Evolutionary conservation across 2,888 invertebrate species (phyloP), one percentile per base, ranked within the genome.

Genomic region (Phanerotoma sp.): DNA sequence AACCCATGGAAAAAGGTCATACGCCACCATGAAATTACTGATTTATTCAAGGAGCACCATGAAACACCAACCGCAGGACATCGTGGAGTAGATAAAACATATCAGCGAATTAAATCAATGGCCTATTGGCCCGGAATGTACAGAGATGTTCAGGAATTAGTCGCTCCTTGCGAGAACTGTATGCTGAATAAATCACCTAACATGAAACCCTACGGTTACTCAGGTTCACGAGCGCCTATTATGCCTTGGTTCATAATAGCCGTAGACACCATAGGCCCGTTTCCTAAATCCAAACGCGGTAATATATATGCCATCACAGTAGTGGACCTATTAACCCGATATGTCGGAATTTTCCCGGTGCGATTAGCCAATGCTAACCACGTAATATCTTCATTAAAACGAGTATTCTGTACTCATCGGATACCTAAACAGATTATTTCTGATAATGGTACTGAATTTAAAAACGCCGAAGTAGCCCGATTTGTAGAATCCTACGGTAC

Each of bases 121-220:
- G 57, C 53, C 41, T 49, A 54, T 16, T 62, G 62, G 62, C 51
- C 38, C 5, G 49, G 47, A 1, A n/a, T n/a, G n/a, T n/a, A n/a
- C n/a, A n/a, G n/a, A n/a, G n/a, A n/a, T n/a, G n/a, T n/a, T n/a
- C n/a, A n/a, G n/a, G n/a, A n/a, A n/a, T n/a, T n/a, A n/a, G n/a
- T n/a, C n/a, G n/a, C n/a, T n/a, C n/a, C n/a, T 46, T 62, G 42
- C 44, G 44, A 41, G 54, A 3, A 22, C 20, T 1, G n/a, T 51
- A 18, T 9, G 6, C 3, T n/a, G 18, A 0, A 25, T 38, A 40
- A 10, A 16, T 25, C 6, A 28, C 0, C 37, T 38, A 22, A n/a
- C n/a, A n/a, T n/a, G 3, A 47, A 47, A 11, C 33, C 5, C 15
- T 7, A 33, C n/a, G 21, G 21, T 3, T 32, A 20, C 18, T 38